phyloP scores from a whole-genome alignment of 1,140 invertebrate genomes.

The Aphidius ervi region DNA sequence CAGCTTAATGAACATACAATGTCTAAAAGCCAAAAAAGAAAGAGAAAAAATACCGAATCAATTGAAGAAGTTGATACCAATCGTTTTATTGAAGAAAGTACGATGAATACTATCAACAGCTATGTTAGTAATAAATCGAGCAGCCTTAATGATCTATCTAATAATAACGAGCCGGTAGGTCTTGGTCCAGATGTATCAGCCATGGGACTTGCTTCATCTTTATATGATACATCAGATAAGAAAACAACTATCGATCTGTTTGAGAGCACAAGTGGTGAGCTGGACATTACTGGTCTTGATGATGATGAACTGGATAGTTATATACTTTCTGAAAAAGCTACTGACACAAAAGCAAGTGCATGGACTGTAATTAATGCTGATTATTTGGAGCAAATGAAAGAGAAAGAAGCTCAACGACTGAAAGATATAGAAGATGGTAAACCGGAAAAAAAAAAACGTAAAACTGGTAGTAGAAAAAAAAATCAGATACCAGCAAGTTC shows the following conservation, averaged over 20 bases:
- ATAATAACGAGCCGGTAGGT: neutral
- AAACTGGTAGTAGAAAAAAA: slow-evolving; percentile 59
- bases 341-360: slow-evolving; percentile 70
- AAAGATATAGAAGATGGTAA: slow-evolving; percentile 76
- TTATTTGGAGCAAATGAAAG: slow-evolving; percentile 79
- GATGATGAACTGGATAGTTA: slow-evolving; percentile 85
- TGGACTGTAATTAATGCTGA: slow-evolving; percentile 83
- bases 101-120: slow-evolving; percentile 54
- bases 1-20: slow-evolving; percentile 62
- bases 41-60: slow-evolving; percentile 30
- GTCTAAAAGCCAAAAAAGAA: slow-evolving; percentile 53
- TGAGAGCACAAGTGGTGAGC: slow-evolving; percentile 55
- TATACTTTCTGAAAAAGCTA: slow-evolving; percentile 79
- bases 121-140: slow-evolving; percentile 40
- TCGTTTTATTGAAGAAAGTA: slow-evolving; percentile 59
- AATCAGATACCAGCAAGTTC: slow-evolving; percentile 65
- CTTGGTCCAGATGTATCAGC: slow-evolving; percentile 48
- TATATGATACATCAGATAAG: neutral
- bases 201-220: slow-evolving; percentile 40
- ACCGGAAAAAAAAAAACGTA: slow-evolving; percentile 70
- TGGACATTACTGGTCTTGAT: slow-evolving; percentile 78
- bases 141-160: slow-evolving; percentile 1
- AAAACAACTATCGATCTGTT: neutral
- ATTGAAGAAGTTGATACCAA: slow-evolving; percentile 51
- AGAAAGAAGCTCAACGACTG: slow-evolving; percentile 72